Conservation (phyloP, 2,888 invertebrate genomes). For the Netelia inedita region DNA sequence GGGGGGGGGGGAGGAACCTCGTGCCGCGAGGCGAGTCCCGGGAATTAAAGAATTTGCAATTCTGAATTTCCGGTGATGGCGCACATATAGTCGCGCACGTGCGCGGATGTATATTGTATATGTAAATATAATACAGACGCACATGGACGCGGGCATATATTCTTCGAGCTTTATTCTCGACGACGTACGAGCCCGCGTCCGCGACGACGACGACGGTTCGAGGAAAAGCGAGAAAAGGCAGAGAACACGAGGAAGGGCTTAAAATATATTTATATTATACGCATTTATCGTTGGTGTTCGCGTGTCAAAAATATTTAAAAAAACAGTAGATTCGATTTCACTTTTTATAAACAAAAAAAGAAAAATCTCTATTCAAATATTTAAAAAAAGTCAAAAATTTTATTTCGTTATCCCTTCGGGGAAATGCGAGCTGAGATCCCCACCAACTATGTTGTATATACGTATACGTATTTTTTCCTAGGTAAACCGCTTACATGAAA, state of each 20-base stretch:
- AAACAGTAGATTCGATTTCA: too few species aligned
- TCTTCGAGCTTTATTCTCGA: conserved; percentile 57
- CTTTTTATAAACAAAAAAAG: too few species aligned
- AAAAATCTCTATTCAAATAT: too few species aligned
- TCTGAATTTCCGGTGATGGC: conserved; percentile 83
- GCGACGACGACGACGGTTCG: conserved; percentile 44
- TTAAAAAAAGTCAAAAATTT: too few species aligned
- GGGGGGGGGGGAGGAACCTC: conserved; percentile 63
- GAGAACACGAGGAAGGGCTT: conserved; percentile 8
- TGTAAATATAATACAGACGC: conserved; percentile 35
- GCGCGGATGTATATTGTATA: conserved; percentile 49
- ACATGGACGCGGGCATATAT: conserved; percentile 5
- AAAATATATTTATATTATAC: conserved; percentile 5
- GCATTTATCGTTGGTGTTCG: too few species aligned
- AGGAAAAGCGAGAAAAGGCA: conserved; percentile 16
- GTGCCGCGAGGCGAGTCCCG: conserved; percentile 75
- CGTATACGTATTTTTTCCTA: too few species aligned
- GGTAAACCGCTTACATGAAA: too few species aligned
- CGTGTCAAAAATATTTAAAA: too few species aligned
- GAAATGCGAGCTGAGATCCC: too few species aligned
- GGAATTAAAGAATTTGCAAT: conserved; percentile 85
- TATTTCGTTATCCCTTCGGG: too few species aligned
- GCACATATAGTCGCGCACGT: conserved; percentile 71
- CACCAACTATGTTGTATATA: too few species aligned
- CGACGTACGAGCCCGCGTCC: conserved; percentile 51